These are phyloP conservation scores for Vimba vimba DNA, from an alignment of 2,113 vertebrate species.

Conservation along the genomic window DNA sequence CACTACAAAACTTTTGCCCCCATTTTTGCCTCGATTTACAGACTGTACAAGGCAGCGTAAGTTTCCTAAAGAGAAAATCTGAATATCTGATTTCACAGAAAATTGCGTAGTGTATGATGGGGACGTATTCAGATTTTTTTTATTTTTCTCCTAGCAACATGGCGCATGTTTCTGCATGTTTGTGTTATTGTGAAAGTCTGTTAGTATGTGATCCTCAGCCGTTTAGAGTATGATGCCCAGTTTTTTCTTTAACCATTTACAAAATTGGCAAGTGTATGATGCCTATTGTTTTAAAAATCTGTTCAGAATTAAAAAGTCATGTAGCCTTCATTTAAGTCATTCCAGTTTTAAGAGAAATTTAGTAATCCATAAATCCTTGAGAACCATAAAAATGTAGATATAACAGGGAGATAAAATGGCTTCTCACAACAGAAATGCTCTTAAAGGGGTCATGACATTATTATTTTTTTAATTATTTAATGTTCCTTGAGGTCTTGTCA, in stretches of 20 bases:
- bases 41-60: background rate
- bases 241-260: too few species aligned
- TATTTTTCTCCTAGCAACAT: too few species aligned
- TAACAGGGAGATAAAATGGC: background rate
- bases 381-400: background rate
- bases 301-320: background rate
- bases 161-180: too few species aligned
- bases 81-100: background rate
- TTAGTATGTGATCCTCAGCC: too few species aligned
- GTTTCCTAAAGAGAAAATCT: background rate
- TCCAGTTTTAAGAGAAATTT: background rate
- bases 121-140: background rate
- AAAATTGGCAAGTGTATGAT: too few species aligned
- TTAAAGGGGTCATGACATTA: background rate
- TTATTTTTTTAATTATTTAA: too few species aligned
- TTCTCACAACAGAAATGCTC: background rate
- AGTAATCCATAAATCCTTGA: background rate
- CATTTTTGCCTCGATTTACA: background rate
- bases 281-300: background rate
- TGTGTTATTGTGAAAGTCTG: too few species aligned
- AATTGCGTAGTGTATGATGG: background rate
- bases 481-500: too few species aligned
- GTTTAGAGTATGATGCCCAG: too few species aligned
- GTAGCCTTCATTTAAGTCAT: too few species aligned
- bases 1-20: background rate